Evolutionary conservation across 2,797 vertebrate species (phyloP).

Genomic region (Antennarius maculatus): DNA sequence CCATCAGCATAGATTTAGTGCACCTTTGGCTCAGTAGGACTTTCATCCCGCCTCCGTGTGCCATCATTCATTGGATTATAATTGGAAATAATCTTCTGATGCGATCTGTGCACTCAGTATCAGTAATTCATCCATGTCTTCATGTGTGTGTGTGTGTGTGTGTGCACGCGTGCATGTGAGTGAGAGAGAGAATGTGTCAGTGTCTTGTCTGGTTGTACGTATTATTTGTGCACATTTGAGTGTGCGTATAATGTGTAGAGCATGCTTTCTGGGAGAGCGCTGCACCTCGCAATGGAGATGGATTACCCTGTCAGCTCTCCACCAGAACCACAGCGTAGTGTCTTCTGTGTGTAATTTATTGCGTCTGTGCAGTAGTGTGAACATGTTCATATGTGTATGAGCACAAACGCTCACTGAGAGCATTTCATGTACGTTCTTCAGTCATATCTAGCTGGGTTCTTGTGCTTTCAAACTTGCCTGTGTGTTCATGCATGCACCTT

Average conservation of each 20-base stretch:
- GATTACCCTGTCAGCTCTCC: conserved; percentile 70
- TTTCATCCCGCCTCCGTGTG: background rate
- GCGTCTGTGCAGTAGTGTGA: conserved; percentile 18
- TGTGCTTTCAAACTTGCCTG: background rate
- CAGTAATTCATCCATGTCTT: conserved; percentile 22
- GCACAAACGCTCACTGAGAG: conserved; percentile 5
- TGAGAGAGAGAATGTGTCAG: no score
- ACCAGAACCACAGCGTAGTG: conserved; percentile 37
- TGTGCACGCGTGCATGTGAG: background rate
- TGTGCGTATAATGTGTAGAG: conserved; percentile 14
- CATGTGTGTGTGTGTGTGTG: background rate
- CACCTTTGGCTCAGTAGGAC: background rate
- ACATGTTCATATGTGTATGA: background rate
- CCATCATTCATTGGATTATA: conserved; percentile 26
- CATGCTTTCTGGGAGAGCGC: conserved; percentile 46
- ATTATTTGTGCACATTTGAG: no score
- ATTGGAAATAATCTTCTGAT: conserved; percentile 29
- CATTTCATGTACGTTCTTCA: background rate
- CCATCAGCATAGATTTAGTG: conserved; percentile 10
- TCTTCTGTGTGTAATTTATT: conserved; percentile 45
- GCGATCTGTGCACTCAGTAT: conserved; percentile 31
- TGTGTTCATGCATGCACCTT: background rate
- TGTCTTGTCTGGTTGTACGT: no score
- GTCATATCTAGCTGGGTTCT: background rate
- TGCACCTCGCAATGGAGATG: conserved; percentile 64